Evolutionary conservation across 2,888 invertebrate genomes (phyloP).

Genomic region (Troides oblongomaculatus): DNA sequence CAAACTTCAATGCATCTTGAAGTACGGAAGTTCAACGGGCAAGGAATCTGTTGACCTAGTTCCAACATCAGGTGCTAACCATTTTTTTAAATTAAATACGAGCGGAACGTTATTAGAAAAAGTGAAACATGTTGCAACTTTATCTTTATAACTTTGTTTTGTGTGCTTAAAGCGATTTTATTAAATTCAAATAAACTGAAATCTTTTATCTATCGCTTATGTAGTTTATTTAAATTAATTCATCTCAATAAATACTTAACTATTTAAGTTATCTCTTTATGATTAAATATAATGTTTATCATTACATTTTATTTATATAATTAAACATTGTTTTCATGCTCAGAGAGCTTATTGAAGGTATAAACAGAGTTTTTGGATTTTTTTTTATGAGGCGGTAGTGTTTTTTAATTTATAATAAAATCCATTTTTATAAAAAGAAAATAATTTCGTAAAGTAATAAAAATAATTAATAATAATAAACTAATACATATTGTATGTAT

Average conservation of each 20-base stretch:
- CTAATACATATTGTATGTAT: too few species aligned
- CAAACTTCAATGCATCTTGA: slow-evolving; percentile 5
- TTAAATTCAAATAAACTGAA: slow-evolving; percentile 4
- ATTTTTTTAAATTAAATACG: slow-evolving; percentile 20
- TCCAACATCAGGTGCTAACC: slow-evolving; percentile 10
- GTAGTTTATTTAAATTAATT: not conserved
- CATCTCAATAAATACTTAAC: not conserved
- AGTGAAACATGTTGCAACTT: slow-evolving; percentile 26
- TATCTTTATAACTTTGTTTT: slow-evolving; percentile 20
- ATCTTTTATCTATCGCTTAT: not conserved
- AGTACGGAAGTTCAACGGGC: slow-evolving; percentile 2
- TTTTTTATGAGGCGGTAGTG: too few species aligned
- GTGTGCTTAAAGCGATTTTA: slow-evolving; percentile 15
- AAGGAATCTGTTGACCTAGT: slow-evolving; percentile 23
- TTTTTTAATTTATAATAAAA: too few species aligned
- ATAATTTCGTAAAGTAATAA: too few species aligned
- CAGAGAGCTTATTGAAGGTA: too few species aligned
- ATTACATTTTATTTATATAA: not conserved
- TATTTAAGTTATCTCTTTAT: not conserved
- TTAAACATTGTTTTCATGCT: too few species aligned
- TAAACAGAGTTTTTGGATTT: too few species aligned
- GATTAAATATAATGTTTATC: not conserved
- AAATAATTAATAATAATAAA: too few species aligned
- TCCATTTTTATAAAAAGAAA: too few species aligned
- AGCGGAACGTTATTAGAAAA: slow-evolving; percentile 19